Conservation (phyloP, 2,113 vertebrate species). For the Diadophis punctatus region DNA sequence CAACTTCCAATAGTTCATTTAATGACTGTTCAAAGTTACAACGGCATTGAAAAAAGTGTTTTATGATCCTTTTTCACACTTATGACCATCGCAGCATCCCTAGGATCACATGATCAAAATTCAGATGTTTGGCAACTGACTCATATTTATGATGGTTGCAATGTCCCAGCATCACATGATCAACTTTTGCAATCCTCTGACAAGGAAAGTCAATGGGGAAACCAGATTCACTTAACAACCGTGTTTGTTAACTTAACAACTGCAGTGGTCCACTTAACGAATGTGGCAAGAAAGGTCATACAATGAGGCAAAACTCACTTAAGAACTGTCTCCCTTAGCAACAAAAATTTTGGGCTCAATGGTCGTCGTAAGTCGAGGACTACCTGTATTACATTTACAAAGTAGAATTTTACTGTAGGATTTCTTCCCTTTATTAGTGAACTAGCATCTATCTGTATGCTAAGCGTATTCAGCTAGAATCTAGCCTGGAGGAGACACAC, state of each 20-base stretch:
- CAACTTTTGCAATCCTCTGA: neutral
- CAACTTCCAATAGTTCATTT: neutral
- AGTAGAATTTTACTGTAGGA: neutral
- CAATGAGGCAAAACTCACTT: neutral
- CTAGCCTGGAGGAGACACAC: neutral
- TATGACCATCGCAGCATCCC: neutral
- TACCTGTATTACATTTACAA: neutral
- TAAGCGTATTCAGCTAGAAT: neutral
- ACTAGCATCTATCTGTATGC: neutral
- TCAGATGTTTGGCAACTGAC: neutral
- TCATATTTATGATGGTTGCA: neutral
- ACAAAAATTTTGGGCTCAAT: neutral
- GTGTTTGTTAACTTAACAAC: neutral
- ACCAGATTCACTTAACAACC: neutral
- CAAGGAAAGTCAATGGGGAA: neutral
- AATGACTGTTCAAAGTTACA: neutral
- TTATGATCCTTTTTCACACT: neutral
- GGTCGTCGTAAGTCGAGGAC: neutral
- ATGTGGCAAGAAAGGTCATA: neutral
- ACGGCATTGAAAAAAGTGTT: neutral
- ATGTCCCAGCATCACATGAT: neutral
- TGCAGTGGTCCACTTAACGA: neutral
- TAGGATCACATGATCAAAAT: neutral
- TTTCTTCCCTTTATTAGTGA: neutral
- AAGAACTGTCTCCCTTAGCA: neutral